A percentile compares a stretch with the other conserved stretches of the same genome.
These are phyloP conservation scores for Calypte anna DNA, from an alignment of 2,113 vertebrate genomes.

Conservation along the genomic window DNA sequence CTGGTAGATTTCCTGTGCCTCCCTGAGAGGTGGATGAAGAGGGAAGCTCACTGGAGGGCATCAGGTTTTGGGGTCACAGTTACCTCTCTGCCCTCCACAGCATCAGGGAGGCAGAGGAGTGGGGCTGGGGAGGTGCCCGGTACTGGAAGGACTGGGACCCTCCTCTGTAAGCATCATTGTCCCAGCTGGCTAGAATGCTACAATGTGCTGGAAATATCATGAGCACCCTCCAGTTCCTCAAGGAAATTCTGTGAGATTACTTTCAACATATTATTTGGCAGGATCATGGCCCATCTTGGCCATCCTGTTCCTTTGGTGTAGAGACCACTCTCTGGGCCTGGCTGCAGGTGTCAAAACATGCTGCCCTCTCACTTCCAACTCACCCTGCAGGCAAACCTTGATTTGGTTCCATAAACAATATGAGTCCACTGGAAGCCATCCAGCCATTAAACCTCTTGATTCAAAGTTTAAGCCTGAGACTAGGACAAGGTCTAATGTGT, in stretches of 20 bases:
- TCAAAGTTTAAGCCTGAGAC: slow-evolving; percentile 30
- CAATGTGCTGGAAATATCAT: background rate
- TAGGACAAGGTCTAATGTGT: background rate
- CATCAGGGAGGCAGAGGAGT: rapidly evolving
- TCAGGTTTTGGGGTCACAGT: rapidly evolving
- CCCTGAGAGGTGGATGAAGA: background rate
- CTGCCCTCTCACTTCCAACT: background rate
- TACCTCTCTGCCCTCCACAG: rapidly evolving
- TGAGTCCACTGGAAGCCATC: background rate
- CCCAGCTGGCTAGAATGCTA: background rate
- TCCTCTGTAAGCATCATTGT: rapidly evolving
- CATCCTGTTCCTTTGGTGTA: background rate
- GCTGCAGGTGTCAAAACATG: background rate
- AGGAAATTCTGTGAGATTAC: background rate
- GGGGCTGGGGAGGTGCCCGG: background rate
- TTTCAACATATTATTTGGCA: background rate
- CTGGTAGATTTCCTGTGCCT: background rate
- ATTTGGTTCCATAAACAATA: background rate
- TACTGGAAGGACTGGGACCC: rapidly evolving
- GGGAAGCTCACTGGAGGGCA: rapidly evolving
- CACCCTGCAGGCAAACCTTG: background rate
- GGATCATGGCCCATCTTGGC: background rate
- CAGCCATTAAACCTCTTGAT: slow-evolving; percentile 40
- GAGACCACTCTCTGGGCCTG: background rate
- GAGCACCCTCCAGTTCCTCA: background rate